These are phyloP conservation scores for Anodontia alba DNA, from an alignment of 2,888 invertebrate species.

Conservation along the genomic window DNA sequence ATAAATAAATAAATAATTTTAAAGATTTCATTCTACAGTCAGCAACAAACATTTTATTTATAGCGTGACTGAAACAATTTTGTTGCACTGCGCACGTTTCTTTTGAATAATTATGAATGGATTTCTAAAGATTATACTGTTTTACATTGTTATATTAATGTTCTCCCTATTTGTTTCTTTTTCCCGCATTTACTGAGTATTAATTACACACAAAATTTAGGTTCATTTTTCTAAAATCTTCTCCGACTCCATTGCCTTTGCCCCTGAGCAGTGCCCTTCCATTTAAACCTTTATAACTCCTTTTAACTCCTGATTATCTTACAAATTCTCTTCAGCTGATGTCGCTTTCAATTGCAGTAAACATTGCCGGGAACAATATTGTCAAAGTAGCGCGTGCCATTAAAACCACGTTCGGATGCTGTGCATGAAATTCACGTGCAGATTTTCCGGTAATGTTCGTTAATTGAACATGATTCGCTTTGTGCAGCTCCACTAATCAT, in stretches of 20 bases:
- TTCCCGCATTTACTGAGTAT: background rate
- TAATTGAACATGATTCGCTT: slow-evolving; percentile 19
- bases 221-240: too few relatives aligned
- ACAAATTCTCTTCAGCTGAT: background rate
- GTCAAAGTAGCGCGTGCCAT: slow-evolving; percentile 9
- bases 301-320: slow-evolving; percentile 14
- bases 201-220: background rate
- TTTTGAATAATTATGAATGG: too few relatives aligned
- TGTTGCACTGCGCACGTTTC: too few relatives aligned
- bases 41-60: too few relatives aligned
- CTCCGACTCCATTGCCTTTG: background rate
- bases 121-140: too few relatives aligned
- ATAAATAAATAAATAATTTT: too few relatives aligned
- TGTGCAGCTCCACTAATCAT: slow-evolving; percentile 16
- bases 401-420: background rate
- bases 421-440: slow-evolving; percentile 17
- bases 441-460: slow-evolving; percentile 15
- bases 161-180: too few relatives aligned
- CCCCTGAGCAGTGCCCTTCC: slow-evolving; percentile 3
- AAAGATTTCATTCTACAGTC: too few relatives aligned
- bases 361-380: slow-evolving; percentile 1
- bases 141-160: too few relatives aligned
- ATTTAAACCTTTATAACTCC: background rate
- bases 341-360: slow-evolving; percentile 18
- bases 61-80: too few relatives aligned